A percentile compares a stretch with the other conserved stretches of the same genome.
These are phyloP conservation scores for Cyanistes caeruleus DNA, from an alignment of 2,113 vertebrate genomes.

Conservation along the genomic window DNA sequence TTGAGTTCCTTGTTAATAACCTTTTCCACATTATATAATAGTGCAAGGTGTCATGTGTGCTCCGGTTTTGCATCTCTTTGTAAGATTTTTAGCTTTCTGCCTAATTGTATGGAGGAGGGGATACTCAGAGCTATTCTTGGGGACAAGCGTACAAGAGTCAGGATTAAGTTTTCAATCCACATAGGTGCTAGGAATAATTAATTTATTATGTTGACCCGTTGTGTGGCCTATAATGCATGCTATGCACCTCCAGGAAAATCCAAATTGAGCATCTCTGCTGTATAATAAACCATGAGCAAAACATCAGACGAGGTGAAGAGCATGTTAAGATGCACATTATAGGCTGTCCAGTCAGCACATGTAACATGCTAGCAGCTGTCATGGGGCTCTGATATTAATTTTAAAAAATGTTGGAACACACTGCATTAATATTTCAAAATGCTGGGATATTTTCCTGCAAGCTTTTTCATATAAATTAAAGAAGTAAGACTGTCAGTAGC, in stretches of 20 bases:
- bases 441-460: neutral
- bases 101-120: neutral
- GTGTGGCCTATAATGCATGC: neutral
- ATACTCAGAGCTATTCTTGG: neutral
- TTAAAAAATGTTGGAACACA: neutral
- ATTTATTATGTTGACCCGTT: neutral
- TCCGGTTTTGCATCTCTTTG: neutral
- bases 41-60: neutral
- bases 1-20: conserved; percentile 42
- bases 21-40: conserved; percentile 5
- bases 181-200: neutral
- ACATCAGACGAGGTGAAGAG: neutral
- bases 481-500: neutral
- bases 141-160: neutral
- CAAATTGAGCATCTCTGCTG: neutral
- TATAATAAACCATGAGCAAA: neutral
- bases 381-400: neutral
- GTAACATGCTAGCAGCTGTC: neutral
- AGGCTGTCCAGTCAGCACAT: neutral
- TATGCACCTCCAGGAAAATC: neutral
- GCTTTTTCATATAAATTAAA: neutral
- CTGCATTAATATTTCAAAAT: neutral
- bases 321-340: neutral
- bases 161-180: neutral
- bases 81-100: conserved; percentile 37